These are phyloP conservation scores for Chrosomus eos DNA, from an alignment of 2,797 vertebrate species.

Conservation along the genomic window DNA sequence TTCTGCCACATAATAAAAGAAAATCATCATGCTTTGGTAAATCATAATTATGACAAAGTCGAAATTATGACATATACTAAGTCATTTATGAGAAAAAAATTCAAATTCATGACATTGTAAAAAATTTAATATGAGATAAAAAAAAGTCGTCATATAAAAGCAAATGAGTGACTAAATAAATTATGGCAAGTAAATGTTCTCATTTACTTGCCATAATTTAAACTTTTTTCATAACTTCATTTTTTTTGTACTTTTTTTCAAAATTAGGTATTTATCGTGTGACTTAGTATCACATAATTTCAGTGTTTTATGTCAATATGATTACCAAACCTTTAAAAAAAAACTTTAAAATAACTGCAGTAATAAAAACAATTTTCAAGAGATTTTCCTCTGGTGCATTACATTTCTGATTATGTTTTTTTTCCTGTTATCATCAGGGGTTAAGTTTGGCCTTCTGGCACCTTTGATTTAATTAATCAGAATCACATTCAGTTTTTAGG, in stretches of 20 bases:
- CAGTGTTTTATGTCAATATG: background rate
- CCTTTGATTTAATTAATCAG: no score
- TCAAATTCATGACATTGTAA: background rate
- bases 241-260: background rate
- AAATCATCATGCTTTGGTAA: background rate
- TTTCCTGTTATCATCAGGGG: background rate
- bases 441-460: background rate
- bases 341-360: background rate
- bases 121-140: background rate
- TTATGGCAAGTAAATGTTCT: no score
- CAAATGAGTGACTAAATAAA: background rate
- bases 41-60: background rate
- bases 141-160: background rate
- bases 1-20: background rate
- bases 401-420: background rate
- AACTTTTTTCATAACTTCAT: no score
- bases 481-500: background rate
- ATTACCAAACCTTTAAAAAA: background rate
- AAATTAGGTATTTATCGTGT: background rate
- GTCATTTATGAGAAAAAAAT: background rate
- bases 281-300: background rate
- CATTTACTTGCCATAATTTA: no score
- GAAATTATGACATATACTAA: background rate
- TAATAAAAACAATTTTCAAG: background rate
- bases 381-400: background rate